phyloP scores from a whole-genome alignment of 2,797 vertebrate genomes.

The Scleropages formosus region DNA sequence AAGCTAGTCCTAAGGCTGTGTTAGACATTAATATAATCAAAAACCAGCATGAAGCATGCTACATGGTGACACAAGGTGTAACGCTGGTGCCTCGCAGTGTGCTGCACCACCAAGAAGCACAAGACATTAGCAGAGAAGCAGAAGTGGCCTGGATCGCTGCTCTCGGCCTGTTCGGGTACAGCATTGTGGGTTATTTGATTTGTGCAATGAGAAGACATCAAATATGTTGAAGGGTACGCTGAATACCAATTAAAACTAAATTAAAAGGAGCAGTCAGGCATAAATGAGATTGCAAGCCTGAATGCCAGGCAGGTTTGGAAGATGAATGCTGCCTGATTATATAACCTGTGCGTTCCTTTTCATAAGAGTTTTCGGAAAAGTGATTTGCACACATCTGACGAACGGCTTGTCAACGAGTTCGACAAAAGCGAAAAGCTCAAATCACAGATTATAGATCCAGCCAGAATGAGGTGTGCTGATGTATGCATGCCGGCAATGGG shows the following conservation, averaged over 20 bases:
- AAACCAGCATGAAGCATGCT: too few species aligned
- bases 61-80: too few species aligned
- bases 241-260: constrained; percentile 47
- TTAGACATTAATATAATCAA: too few species aligned
- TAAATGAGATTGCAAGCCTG: constrained; percentile 19
- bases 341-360: background rate
- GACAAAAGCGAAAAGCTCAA: background rate
- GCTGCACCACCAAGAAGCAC: too few species aligned
- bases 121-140: background rate
- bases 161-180: constrained; percentile 11
- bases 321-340: constrained; percentile 4
- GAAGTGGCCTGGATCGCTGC: constrained; percentile 18
- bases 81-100: too few species aligned
- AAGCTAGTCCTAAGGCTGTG: too few species aligned
- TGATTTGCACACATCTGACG: background rate
- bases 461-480: background rate
- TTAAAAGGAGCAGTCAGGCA: constrained; percentile 37
- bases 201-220: constrained; percentile 42
- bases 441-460: background rate
- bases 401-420: background rate
- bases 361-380: background rate
- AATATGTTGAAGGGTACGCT: constrained; percentile 44
- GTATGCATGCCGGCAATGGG: background rate
- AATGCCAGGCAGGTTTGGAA: constrained; percentile 4
- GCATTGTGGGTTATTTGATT: constrained; percentile 38